Conservation (phyloP, 2,888 invertebrate genomes). For the Glaucopsyche alexis region DNA sequence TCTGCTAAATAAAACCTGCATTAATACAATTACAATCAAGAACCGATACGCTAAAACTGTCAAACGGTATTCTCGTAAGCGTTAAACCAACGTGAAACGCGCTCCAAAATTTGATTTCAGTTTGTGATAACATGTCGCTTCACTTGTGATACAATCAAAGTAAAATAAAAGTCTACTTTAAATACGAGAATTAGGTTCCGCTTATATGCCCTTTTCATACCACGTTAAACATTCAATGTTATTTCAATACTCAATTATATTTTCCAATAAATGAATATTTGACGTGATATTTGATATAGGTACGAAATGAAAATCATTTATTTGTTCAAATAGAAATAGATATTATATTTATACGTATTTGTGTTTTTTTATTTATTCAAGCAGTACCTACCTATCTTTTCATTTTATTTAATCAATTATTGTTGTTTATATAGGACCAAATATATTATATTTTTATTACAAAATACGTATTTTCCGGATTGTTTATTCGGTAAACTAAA, state of each 20-base stretch:
- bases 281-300: not conserved
- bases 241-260: slow-evolving; percentile 7
- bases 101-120: no score
- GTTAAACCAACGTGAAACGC: no score
- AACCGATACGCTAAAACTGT: no score
- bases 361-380: no score
- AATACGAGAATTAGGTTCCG: no score
- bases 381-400: not conserved
- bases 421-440: not conserved
- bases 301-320: slow-evolving; percentile 5
- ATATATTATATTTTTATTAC: not conserved
- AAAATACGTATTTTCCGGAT: not conserved
- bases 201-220: not conserved
- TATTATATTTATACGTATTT: not conserved
- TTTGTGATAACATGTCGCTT: no score
- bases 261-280: slow-evolving; percentile 26
- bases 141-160: no score
- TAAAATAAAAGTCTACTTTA: no score
- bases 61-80: no score
- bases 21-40: no score
- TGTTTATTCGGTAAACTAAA: not conserved
- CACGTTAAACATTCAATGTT: not conserved
- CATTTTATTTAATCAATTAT: not conserved
- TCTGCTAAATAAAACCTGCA: no score
- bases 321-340: slow-evolving; percentile 1